Conservation (phyloP, 2,113 vertebrate species). For the Colistium nudipinnis region DNA sequence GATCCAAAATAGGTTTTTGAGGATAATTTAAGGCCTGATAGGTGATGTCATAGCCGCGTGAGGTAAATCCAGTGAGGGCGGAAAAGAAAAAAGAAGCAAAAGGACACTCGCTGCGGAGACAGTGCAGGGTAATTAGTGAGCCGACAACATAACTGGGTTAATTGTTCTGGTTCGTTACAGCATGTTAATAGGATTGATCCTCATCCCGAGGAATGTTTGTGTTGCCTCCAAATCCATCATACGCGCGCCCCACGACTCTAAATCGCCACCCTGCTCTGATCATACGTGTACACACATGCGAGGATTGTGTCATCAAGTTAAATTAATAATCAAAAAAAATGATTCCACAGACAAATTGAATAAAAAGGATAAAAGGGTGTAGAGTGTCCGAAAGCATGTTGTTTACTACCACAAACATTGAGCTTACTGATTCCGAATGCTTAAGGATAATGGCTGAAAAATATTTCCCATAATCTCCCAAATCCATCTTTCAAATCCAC, state of each 20-base stretch:
- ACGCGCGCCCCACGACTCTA: slow-evolving; percentile 9
- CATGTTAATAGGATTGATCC: slow-evolving; percentile 56
- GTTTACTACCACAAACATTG: slow-evolving; percentile 36
- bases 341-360: not conserved
- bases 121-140: slow-evolving; percentile 51
- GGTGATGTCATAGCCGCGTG: too few relatives aligned
- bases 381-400: slow-evolving; percentile 28
- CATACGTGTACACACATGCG: not conserved
- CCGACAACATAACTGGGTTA: slow-evolving; percentile 62
- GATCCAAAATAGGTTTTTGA: not conserved
- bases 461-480: slow-evolving; percentile 64
- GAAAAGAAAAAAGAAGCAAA: slow-evolving; percentile 25
- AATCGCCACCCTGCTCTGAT: not conserved
- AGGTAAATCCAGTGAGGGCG: slow-evolving; percentile 4
- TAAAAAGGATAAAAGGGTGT: not conserved
- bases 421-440: slow-evolving; percentile 41
- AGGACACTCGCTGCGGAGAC: slow-evolving; percentile 25
- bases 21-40: too few relatives aligned
- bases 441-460: slow-evolving; percentile 60
- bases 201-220: slow-evolving; percentile 60
- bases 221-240: slow-evolving; percentile 37
- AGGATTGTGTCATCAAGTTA: not conserved
- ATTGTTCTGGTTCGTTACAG: slow-evolving; percentile 62
- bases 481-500: slow-evolving; percentile 51
- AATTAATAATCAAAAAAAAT: not conserved